Percentiles rank a stretch among this genome's conserved stretches.
Conservation (phyloP, 2,113 vertebrate genomes). For the Lonchura striata region DNA sequence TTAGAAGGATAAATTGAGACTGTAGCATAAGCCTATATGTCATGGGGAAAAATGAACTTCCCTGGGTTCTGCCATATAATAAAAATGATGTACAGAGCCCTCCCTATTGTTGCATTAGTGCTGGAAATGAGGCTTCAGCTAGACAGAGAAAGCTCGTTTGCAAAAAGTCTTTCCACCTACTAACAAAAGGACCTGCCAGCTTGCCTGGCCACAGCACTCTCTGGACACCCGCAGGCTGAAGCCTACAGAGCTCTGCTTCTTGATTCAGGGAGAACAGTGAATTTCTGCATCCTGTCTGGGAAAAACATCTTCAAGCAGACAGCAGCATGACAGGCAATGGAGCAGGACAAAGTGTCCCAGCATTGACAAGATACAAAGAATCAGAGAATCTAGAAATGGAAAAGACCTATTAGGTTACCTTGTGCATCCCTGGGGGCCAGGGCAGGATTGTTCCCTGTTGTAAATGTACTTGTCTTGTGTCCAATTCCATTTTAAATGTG, state of each 20-base stretch:
- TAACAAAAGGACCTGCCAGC: slow-evolving; percentile 14
- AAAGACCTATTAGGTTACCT: slow-evolving; percentile 45
- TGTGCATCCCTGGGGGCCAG: background rate
- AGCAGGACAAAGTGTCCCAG: background rate
- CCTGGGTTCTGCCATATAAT: slow-evolving; percentile 54
- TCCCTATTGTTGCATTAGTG: slow-evolving; percentile 52
- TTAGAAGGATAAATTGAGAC: slow-evolving; percentile 69
- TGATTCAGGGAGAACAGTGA: background rate
- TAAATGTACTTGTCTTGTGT: slow-evolving; percentile 37
- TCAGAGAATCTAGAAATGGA: slow-evolving; percentile 1
- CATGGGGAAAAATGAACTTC: slow-evolving; percentile 67
- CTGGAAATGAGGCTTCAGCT: slow-evolving; percentile 26
- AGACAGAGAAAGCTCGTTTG: slow-evolving; percentile 1
- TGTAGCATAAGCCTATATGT: slow-evolving; percentile 63
- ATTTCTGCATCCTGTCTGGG: background rate
- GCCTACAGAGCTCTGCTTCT: background rate
- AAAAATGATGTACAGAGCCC: slow-evolving; percentile 63
- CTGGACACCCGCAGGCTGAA: background rate
- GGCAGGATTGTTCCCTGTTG: slow-evolving; percentile 2
- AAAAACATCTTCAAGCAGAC: slow-evolving; percentile 40
- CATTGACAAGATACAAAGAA: slow-evolving; percentile 23
- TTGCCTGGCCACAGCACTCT: background rate
- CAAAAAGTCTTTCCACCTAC: background rate
- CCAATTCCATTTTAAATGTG: slow-evolving; percentile 22
- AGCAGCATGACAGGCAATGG: slow-evolving; percentile 27